Percentiles rank a stretch among this genome's conserved stretches.
These are phyloP conservation scores for Apis laboriosa DNA, from an alignment of 1,140 invertebrate species.

Conservation along the genomic window DNA sequence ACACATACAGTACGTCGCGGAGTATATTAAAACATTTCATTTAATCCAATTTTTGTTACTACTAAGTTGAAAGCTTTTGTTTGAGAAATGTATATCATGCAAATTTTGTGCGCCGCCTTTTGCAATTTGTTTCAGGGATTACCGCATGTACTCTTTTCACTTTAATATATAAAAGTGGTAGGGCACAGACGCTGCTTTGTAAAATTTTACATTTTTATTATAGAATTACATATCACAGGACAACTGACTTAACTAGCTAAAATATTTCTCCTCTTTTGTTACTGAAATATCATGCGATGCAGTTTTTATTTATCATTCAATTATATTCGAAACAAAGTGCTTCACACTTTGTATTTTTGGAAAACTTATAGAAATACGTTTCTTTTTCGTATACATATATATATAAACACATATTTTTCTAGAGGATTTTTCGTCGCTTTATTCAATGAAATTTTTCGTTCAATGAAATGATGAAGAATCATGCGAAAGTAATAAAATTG, in stretches of 20 bases:
- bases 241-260: constrained; percentile 25
- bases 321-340: constrained; percentile 3
- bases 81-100: constrained; percentile 12
- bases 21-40: not conserved
- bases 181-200: not conserved
- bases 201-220: constrained; percentile 31
- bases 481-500: too few species aligned
- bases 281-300: constrained; percentile 7
- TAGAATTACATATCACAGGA: constrained; percentile 12
- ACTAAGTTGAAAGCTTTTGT: constrained; percentile 15
- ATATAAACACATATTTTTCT: too few species aligned
- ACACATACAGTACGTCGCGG: not conserved
- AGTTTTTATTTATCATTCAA: constrained; percentile 18
- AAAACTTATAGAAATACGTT: not conserved
- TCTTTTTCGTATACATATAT: too few species aligned
- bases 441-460: not conserved
- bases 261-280: constrained; percentile 15
- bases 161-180: not conserved
- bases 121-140: constrained; percentile 12
- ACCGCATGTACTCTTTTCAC: not conserved
- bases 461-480: not conserved
- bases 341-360: not conserved
- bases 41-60: not conserved
- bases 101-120: constrained; percentile 8
- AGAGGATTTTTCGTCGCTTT: too few species aligned